These are phyloP conservation scores for Peromyscus nudipes DNA, from an alignment of 2,797 vertebrate species.

Conservation along the genomic window DNA sequence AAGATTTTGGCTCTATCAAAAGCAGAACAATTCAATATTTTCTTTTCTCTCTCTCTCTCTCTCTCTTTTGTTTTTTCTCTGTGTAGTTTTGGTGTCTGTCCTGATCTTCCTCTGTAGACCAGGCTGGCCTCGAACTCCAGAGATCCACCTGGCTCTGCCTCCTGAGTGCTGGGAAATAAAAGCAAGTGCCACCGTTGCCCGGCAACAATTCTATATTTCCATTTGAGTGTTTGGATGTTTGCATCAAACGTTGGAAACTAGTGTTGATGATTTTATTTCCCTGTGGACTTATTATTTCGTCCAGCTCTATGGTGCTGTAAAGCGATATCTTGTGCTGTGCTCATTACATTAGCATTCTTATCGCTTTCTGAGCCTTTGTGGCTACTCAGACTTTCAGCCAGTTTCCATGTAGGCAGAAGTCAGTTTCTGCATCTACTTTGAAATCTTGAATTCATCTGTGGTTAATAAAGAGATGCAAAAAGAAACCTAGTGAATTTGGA, in stretches of 20 bases:
- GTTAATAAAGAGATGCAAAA: constrained; percentile 54
- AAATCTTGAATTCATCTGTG: constrained; percentile 45
- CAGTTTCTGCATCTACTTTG: constrained; percentile 8
- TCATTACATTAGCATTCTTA: constrained; percentile 59
- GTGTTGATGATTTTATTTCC: constrained; percentile 46
- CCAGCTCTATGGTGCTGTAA: not conserved
- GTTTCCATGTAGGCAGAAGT: not conserved
- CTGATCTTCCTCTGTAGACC: no score
- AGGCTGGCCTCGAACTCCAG: no score
- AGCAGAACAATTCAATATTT: constrained; percentile 28
- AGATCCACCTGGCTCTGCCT: no score
- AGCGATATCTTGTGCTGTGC: not conserved
- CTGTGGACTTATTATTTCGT: constrained; percentile 51
- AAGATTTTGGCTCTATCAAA: not conserved
- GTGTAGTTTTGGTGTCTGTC: no score
- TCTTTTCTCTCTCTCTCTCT: not conserved
- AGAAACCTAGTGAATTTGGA: not conserved
- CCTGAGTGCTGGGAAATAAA: no score
- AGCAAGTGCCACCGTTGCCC: no score
- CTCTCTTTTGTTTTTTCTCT: no score
- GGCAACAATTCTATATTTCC: not conserved
- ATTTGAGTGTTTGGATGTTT: constrained; percentile 62
- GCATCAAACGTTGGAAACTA: constrained; percentile 68
- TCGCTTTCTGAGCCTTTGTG: constrained; percentile 56
- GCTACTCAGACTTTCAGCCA: not conserved